Conservation (phyloP, 2,113 vertebrate genomes). For the Aepyceros melampus region DNA sequence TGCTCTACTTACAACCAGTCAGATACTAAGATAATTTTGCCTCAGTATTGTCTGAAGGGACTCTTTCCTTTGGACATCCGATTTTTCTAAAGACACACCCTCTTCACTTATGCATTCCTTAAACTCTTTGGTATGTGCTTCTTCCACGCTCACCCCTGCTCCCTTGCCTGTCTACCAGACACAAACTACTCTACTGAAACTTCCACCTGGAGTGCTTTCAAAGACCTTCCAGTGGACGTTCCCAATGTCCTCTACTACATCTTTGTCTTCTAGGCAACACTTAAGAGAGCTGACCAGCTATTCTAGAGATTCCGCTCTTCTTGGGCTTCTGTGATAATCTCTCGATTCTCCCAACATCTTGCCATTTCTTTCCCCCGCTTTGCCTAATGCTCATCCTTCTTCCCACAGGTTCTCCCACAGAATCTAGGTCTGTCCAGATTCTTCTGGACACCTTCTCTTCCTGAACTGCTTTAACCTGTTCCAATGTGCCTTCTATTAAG, state of each 20-base stretch:
- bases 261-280: conserved; percentile 4
- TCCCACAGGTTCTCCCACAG: neutral
- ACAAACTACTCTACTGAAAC: neutral
- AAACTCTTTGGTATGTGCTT: conserved; percentile 36
- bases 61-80: neutral
- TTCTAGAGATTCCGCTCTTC: neutral
- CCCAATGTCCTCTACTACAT: neutral
- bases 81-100: conserved; percentile 14
- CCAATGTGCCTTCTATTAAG: neutral
- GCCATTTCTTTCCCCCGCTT: neutral
- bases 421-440: neutral
- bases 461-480: neutral
- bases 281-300: neutral
- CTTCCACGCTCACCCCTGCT: neutral
- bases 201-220: neutral
- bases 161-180: neutral
- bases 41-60: neutral
- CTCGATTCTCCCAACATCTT: neutral
- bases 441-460: neutral
- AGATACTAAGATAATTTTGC: neutral
- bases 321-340: neutral
- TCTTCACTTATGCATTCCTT: conserved; percentile 15
- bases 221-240: neutral
- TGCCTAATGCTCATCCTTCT: neutral
- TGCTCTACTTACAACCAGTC: neutral